Conservation (phyloP, 2,113 vertebrate species). For the Campylomormyrus numenius region DNA sequence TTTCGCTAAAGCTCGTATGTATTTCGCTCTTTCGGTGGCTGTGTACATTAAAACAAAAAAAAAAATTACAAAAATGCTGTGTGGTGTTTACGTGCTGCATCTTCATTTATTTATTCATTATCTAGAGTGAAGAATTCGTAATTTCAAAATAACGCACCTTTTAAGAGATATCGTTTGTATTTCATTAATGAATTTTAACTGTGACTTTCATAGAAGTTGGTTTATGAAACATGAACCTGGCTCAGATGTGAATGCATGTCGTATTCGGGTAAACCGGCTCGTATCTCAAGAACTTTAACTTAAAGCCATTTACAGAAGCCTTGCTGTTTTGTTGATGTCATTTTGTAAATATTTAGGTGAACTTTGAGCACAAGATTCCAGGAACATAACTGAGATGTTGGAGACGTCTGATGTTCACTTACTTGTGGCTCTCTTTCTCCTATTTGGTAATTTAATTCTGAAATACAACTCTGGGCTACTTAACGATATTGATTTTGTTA, state of each 20-base stretch:
- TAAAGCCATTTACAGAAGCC: not conserved
- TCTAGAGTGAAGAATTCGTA: not conserved
- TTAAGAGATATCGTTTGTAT: not conserved
- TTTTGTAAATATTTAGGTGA: not conserved
- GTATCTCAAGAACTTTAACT: not conserved
- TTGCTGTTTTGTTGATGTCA: slow-evolving; percentile 5
- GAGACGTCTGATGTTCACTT: not conserved
- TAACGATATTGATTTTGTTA: not conserved
- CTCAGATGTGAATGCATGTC: not conserved
- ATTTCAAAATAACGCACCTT: not conserved
- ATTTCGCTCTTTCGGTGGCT: not conserved
- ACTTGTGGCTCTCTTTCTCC: not conserved
- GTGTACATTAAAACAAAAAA: not conserved
- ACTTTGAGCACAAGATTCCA: not conserved
- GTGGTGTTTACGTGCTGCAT: not conserved
- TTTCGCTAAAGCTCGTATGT: not conserved
- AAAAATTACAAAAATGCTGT: not conserved
- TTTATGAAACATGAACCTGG: not conserved
- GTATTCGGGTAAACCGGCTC: not conserved
- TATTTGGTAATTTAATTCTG: not conserved
- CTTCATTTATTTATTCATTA: not conserved
- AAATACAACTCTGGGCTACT: not conserved
- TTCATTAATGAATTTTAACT: not conserved
- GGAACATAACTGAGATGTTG: not conserved
- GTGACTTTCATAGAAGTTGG: not conserved